Percentiles rank a stretch among this genome's conserved stretches.
These are phyloP conservation scores for Liposcelis brunnea DNA, from an alignment of 2,888 invertebrate genomes.

Conservation along the genomic window DNA sequence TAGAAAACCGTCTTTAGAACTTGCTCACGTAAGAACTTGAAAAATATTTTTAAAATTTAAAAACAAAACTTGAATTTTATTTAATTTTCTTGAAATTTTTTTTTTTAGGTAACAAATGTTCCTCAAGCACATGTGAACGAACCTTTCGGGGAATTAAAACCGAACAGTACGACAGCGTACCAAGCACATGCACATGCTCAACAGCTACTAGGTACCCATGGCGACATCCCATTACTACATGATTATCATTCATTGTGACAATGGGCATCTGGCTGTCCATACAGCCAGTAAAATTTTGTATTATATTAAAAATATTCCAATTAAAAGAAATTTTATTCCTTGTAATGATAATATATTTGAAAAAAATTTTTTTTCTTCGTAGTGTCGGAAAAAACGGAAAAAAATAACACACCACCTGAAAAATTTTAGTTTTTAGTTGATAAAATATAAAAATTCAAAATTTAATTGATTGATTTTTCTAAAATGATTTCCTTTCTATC, in stretches of 20 bases:
- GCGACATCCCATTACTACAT: constrained; percentile 20
- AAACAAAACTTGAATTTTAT: neutral
- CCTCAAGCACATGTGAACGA: constrained; percentile 5
- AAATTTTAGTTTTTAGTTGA: too few relatives aligned
- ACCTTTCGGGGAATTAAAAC: constrained; percentile 7
- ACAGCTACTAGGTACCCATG: constrained; percentile 12
- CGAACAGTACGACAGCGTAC: neutral
- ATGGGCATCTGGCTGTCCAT: constrained; percentile 23
- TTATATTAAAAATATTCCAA: too few relatives aligned
- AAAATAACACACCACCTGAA: too few relatives aligned
- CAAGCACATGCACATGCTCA: constrained; percentile 10
- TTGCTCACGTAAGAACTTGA: neutral
- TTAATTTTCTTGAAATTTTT: neutral
- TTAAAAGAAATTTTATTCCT: too few relatives aligned
- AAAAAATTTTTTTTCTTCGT: too few relatives aligned
- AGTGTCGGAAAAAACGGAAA: too few relatives aligned
- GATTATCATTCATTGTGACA: constrained; percentile 24
- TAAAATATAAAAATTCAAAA: too few relatives aligned
- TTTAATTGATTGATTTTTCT: too few relatives aligned
- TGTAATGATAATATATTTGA: too few relatives aligned
- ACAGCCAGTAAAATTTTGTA: constrained; percentile 18
- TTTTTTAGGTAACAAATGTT: neutral
- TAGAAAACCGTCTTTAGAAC: neutral
- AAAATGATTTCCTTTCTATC: too few relatives aligned
- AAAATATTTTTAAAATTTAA: too few relatives aligned